Evolutionary conservation across 2,113 vertebrate genomes (phyloP).

Genomic region (Nannobrachium achirus): DNA sequence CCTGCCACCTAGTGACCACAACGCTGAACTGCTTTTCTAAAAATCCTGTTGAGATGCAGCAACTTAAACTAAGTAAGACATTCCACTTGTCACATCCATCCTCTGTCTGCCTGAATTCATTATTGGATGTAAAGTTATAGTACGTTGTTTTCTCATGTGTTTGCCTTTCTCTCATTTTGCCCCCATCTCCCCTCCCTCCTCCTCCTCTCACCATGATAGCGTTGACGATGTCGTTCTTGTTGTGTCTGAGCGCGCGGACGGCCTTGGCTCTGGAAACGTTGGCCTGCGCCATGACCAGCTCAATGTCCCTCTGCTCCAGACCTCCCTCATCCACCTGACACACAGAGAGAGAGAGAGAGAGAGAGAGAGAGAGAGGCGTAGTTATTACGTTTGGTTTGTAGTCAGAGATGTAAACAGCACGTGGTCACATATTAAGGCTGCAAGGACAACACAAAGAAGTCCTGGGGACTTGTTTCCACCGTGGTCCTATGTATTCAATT

Average conservation of each 20-base stretch:
- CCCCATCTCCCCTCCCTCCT: not conserved
- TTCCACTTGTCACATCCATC: constrained; percentile 37
- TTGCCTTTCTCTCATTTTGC: constrained; percentile 27
- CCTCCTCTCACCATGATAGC: constrained; percentile 93
- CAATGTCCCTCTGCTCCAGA: constrained; percentile 92
- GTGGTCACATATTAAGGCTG: no score
- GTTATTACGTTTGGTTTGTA: not conserved
- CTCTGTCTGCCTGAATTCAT: constrained; percentile 12
- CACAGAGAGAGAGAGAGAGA: not conserved
- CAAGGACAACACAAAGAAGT: no score
- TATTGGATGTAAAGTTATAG: no score
- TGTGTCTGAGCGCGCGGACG: constrained; percentile 90
- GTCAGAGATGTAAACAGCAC: no score
- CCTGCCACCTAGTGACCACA: constrained; percentile 55
- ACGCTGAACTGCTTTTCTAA: constrained; percentile 15
- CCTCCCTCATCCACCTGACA: constrained; percentile 89
- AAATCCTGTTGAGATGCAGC: constrained; percentile 26
- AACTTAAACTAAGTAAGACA: no score
- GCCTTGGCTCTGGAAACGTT: constrained; percentile 94
- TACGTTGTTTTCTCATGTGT: no score
- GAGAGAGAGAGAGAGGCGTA: not conserved
- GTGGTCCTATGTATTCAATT: no score
- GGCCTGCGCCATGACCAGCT: constrained; percentile 97
- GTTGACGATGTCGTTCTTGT: constrained; percentile 98
- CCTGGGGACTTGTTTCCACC: no score